phyloP scores from a whole-genome alignment of 2,797 vertebrate species.

The Clarias pachynema region DNA sequence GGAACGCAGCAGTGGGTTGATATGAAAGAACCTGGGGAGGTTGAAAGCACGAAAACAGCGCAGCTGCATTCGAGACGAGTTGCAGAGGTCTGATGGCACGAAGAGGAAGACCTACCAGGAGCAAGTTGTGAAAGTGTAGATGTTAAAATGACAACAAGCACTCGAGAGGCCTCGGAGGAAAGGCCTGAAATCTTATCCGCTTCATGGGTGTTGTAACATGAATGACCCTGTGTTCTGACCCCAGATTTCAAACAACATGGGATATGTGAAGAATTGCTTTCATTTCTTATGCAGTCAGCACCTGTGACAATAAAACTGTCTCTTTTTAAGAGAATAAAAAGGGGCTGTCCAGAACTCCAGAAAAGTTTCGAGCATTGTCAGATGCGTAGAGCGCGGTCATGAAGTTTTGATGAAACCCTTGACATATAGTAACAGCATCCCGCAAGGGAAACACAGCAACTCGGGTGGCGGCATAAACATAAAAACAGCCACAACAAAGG shows the following conservation, averaged over 20 bases:
- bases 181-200: neutral
- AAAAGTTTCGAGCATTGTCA: neutral
- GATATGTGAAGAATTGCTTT: neutral
- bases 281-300: neutral
- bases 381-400: neutral
- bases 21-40: neutral
- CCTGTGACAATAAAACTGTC: neutral
- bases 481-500: neutral
- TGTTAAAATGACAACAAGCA: slow-evolving; percentile 1
- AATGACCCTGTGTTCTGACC: neutral
- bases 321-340: neutral
- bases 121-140: neutral
- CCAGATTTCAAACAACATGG: neutral
- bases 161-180: neutral
- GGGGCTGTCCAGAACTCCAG: neutral
- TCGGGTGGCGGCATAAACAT: neutral
- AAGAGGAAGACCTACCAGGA: neutral
- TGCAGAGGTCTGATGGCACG: neutral
- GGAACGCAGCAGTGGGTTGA: neutral
- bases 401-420: neutral
- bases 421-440: neutral
- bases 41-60: neutral
- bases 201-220: neutral
- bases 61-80: neutral
- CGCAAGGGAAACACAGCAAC: neutral